These are phyloP conservation scores for Drosophila albomicans DNA, from an alignment of 1,140 invertebrate species.

Conservation along the genomic window DNA sequence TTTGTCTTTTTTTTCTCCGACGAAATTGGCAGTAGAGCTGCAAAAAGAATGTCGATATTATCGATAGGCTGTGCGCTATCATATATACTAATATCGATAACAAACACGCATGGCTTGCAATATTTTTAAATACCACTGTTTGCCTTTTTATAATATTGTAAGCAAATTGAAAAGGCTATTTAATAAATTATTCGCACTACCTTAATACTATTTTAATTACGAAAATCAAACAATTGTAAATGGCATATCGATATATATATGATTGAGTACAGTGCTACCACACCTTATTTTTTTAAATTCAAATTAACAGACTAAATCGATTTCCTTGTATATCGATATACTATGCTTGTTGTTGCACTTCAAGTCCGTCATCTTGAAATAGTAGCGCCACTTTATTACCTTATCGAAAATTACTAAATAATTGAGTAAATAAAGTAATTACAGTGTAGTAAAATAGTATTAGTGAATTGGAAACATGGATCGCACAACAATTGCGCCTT, in stretches of 20 bases:
- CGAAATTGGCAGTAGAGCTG: constrained; percentile 23
- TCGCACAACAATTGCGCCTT: constrained; percentile 70
- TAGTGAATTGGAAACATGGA: constrained; percentile 57
- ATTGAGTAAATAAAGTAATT: background rate
- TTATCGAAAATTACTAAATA: background rate
- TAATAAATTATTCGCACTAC: too few relatives aligned
- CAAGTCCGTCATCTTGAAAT: constrained; percentile 17
- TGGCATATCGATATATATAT: too few relatives aligned
- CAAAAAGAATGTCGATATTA: too few relatives aligned
- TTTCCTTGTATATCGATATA: constrained; percentile 3
- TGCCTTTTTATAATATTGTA: too few relatives aligned
- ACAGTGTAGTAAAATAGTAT: too few relatives aligned
- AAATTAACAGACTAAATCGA: background rate
- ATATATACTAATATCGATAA: too few relatives aligned
- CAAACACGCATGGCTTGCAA: too few relatives aligned
- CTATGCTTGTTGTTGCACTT: background rate
- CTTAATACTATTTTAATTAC: too few relatives aligned
- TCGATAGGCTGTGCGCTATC: background rate
- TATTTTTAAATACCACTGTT: too few relatives aligned
- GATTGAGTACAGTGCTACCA: too few relatives aligned
- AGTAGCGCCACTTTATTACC: background rate
- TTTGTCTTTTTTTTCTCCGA: constrained; percentile 42
- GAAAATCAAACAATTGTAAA: too few relatives aligned
- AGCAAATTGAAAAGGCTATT: too few relatives aligned
- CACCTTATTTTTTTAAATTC: background rate